phyloP scores from a whole-genome alignment of 1,140 invertebrate genomes.

The Conus ventricosus region DNA sequence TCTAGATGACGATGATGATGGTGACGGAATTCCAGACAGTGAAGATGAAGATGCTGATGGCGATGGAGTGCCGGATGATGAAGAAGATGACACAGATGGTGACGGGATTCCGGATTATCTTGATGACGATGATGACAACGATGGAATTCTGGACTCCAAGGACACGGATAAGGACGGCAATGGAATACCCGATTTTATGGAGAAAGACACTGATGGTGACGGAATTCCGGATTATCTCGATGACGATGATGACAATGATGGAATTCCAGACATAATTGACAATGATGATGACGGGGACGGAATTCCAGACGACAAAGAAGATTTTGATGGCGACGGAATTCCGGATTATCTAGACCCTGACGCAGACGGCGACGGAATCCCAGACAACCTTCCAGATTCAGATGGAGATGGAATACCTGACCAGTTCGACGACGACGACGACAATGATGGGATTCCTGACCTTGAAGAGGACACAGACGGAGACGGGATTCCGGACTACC shows the following conservation, averaged over 20 bases:
- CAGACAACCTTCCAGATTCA: conserved; percentile 58
- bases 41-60: conserved; percentile 58
- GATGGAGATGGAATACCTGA: conserved; percentile 69
- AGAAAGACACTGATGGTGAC: conserved; percentile 62
- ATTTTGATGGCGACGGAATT: conserved; percentile 70
- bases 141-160: conserved; percentile 65
- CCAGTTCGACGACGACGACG: conserved; percentile 57
- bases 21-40: conserved; percentile 66
- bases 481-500: conserved; percentile 64
- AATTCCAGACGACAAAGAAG: conserved; percentile 64
- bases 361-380: conserved; percentile 68
- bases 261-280: conserved; percentile 65
- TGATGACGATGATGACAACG: conserved; percentile 64
- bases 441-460: conserved; percentile 69
- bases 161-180: conserved; percentile 60
- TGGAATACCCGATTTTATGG: conserved; percentile 61
- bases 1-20: conserved; percentile 62
- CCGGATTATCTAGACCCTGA: conserved; percentile 70
- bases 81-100: conserved; percentile 62
- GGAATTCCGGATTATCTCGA: conserved; percentile 67
- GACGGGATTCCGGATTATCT: conserved; percentile 65
- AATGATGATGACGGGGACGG: conserved; percentile 65
- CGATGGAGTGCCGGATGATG: conserved; percentile 65
- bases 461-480: conserved; percentile 62
- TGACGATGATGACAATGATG: conserved; percentile 71